phyloP scores from a whole-genome alignment of 2,888 invertebrate species.

The Psylliodes chrysocephalus region DNA sequence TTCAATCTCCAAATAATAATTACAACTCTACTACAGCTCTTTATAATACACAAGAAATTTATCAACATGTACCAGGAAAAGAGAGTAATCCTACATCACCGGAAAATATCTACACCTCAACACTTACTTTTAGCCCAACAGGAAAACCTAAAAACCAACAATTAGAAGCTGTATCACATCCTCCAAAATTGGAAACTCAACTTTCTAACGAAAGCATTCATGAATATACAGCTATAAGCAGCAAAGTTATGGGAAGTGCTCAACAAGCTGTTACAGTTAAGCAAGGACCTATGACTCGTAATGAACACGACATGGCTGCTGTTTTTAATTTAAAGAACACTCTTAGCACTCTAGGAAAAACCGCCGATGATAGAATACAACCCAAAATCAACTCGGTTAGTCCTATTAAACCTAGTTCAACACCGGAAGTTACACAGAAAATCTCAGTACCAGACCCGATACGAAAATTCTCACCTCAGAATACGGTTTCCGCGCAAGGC shows the following conservation, averaged over 20 bases:
- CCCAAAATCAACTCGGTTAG: conserved; percentile 30
- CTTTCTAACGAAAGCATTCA: conserved; percentile 58
- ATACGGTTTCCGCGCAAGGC: background rate
- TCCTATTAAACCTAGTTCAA: background rate
- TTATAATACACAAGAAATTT: conserved; percentile 29
- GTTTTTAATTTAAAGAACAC: conserved; percentile 68
- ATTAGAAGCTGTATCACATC: conserved; percentile 38
- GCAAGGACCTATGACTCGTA: conserved; percentile 68
- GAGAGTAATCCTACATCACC: conserved; percentile 20
- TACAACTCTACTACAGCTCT: background rate
- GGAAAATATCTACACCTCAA: conserved; percentile 49
- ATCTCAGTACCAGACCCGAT: background rate
- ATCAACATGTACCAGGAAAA: conserved; percentile 44
- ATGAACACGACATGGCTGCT: conserved; percentile 68
- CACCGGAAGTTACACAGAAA: background rate
- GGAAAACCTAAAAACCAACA: conserved; percentile 32
- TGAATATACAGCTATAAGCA: conserved; percentile 71
- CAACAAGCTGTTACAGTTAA: conserved; percentile 76
- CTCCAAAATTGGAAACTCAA: conserved; percentile 55
- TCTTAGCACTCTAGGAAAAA: conserved; percentile 65
- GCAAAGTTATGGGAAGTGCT: conserved; percentile 81
- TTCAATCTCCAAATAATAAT: background rate
- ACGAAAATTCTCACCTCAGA: too few species aligned
- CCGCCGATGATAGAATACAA: conserved; percentile 16
- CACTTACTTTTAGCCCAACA: conserved; percentile 44